Base-by-base conservation (phyloP, 2,888 invertebrate species). In the Tenthredo scrophulariae region DNA sequence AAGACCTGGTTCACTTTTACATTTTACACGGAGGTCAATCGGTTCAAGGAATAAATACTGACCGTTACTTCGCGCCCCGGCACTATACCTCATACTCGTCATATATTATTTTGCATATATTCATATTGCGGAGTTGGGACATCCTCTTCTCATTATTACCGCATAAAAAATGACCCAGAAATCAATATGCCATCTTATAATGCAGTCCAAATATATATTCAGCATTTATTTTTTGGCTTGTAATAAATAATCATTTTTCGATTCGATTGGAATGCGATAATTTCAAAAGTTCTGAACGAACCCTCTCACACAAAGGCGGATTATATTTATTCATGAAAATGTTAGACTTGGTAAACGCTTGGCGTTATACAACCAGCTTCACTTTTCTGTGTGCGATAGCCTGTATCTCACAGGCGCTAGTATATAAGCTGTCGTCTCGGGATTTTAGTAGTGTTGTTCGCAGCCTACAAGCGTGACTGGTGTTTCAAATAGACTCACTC, bases 371-470 rank as follows among this genome's bases (percentile, higher is more conserved):
- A 40, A 62, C 62, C 80, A 10, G 26, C 6, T 22, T 80, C 62
- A 29, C 80, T 37, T 22, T 4, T 1, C 62, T 62, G 80, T 40
- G 26, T 62, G n/a, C 58, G 15, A 5, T 58, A 18, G 80, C 40
- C 37, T 13, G 37, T 80, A 22, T 18, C 22, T 18, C n/a, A 46
- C 33, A 83, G 83, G 83, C 83, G 83, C 33, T 15, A 29, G 43
- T 88, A 89, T 89, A 89, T 87, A 88, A 89, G 86, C 84, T 67
- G 43, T 74, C 82, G 85, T 85, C 87, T 79, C 86, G 85, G 50
- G 85, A 86, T 88, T 88, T 88, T 85, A 83, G 85, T 87, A 86
- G 87, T 87, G 88, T 89, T 88, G 86, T 88, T 84, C 85, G 86
- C 83, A 26, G 86, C 84, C 80, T 84, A 85, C 87, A 86, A 84